These are phyloP conservation scores for Tenthredo scrophulariae DNA, from an alignment of 2,888 invertebrate genomes.

Conservation along the genomic window DNA sequence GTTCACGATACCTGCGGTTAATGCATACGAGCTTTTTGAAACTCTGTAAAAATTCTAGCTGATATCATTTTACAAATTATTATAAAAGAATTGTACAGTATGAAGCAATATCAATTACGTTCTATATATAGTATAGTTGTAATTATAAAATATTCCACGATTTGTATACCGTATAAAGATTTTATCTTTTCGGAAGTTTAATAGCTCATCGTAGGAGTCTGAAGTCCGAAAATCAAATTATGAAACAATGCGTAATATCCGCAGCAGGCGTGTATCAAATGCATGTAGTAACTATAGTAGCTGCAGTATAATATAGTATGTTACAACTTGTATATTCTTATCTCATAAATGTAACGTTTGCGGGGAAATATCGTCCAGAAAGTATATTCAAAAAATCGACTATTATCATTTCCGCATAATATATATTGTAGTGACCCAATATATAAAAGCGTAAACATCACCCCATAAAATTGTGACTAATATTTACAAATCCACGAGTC, in stretches of 20 bases:
- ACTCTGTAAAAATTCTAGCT: not conserved
- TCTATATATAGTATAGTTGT: not conserved
- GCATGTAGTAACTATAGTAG: not conserved
- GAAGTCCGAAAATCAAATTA: not conserved
- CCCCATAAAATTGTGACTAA: not conserved
- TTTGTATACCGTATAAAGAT: not conserved
- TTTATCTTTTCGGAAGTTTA: not conserved
- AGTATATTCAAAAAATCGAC: not conserved
- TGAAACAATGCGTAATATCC: not conserved
- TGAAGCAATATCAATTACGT: not conserved
- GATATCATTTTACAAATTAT: not conserved
- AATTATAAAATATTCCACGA: not conserved
- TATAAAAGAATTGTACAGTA: not conserved
- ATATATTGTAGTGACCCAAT: not conserved
- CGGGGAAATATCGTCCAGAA: not conserved
- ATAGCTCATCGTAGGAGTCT: not conserved
- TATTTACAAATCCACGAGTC: slow-evolving; percentile 12
- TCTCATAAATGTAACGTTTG: not conserved
- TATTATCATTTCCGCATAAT: not conserved
- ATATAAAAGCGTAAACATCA: not conserved
- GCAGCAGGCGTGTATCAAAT: not conserved
- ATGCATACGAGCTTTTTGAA: too few species aligned
- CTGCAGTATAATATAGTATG: not conserved
- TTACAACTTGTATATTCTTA: not conserved
- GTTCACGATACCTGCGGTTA: not conserved